Base-by-base conservation (phyloP, 2,113 vertebrate species). In the Amazona vittata region DNA sequence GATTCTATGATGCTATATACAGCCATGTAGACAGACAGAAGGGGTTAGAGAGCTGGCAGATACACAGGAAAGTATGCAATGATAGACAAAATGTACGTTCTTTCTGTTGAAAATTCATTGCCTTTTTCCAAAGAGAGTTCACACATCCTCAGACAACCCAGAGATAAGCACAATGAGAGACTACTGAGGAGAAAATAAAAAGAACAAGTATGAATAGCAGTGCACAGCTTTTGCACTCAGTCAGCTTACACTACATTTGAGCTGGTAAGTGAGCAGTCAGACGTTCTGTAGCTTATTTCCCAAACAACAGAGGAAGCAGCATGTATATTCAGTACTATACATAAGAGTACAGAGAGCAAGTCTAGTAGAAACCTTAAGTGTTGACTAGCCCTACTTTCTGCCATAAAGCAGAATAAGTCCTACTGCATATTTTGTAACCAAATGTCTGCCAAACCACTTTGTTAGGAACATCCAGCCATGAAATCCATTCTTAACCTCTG, bases 251-350 rank as follows among this genome's bases (percentile, higher is more conserved):
- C 64, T 60, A 5, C 55, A 17, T 83, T 89, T 80, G 68, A 86
- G 62, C 76, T 39, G 64, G 20, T 24, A 97, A 96, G 62, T 81
- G 96, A 96, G 62, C 90, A 96, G 18, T 76, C 69, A 80, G 76
- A 84, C 0, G 0, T 60, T 92, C 41, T 81, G 14, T 3, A 91
- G 22, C 39, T 86, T 52, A 29, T 53, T 81, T 64, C 80, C 80
- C 65, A 50, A 95, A 69, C 53, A 69, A 22, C 37, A 78, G 33
- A 49, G 43, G 50, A 80, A 84, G 28, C 8, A 35, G 33, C 8
- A 21, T 15, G 24, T 9, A 43, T 53, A 39, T 79, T 77, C 46
- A 46, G 49, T 5, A 2, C 19, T 24, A 18, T 8, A 74, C 12
- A 1, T 29, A 65, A 12, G 20, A 57, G 4, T 49, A 59, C n/a